Evolutionary conservation across 2,113 vertebrate genomes (phyloP).

Genomic region (Aythya baeri): DNA sequence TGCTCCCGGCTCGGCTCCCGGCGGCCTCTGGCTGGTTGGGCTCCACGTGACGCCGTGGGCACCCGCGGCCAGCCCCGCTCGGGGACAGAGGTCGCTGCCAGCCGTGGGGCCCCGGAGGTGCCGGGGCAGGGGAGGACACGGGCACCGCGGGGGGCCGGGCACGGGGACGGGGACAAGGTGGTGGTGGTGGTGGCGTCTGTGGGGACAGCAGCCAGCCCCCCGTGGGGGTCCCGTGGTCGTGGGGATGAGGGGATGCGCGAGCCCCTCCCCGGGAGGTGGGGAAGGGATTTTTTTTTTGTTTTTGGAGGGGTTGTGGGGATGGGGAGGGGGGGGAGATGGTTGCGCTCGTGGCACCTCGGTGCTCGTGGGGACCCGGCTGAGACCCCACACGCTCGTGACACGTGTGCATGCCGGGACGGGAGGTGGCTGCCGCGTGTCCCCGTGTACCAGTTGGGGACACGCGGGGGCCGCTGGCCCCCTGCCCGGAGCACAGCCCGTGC

Average conservation of each 20-base stretch:
- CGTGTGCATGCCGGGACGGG: background rate
- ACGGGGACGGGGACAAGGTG: background rate
- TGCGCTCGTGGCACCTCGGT: background rate
- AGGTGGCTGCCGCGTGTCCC: background rate
- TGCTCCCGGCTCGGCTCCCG: background rate
- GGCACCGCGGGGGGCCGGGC: background rate
- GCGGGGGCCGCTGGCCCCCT: background rate
- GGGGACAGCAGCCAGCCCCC: background rate
- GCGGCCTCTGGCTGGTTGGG: background rate
- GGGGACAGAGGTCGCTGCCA: slow-evolving; percentile 30
- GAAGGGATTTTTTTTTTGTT: background rate
- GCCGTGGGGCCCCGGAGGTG: background rate
- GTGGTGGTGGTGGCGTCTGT: background rate
- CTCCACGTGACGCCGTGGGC: background rate
- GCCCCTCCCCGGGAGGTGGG: background rate
- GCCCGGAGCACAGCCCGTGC: background rate
- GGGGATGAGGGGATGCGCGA: no score
- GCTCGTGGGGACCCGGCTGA: background rate
- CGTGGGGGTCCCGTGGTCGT: fast-evolving
- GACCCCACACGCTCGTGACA: background rate
- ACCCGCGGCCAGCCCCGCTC: background rate
- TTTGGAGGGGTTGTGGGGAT: background rate
- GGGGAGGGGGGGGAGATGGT: no score
- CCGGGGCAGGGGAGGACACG: background rate
- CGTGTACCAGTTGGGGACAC: background rate